Evolutionary conservation across 1,140 invertebrate species (phyloP).

Genomic region (Musca vetustissima): DNA sequence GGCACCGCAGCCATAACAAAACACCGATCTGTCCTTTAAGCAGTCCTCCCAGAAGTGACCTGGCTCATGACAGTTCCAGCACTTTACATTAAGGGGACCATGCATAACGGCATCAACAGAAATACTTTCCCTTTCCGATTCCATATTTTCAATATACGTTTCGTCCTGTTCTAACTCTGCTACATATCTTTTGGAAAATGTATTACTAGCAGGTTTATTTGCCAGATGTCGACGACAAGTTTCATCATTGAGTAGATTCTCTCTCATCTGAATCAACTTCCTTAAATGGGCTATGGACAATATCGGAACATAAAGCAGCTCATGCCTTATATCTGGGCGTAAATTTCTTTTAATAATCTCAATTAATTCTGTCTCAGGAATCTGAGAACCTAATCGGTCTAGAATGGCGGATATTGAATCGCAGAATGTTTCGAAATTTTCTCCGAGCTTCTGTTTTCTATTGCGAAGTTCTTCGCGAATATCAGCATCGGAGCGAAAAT

Average conservation of each 20-base stretch:
- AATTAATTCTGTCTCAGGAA: slow-evolving; percentile 7
- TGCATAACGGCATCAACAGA: too few species aligned
- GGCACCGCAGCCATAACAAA: neutral
- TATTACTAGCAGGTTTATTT: too few species aligned
- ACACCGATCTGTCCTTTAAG: neutral
- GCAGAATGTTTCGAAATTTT: slow-evolving; percentile 15
- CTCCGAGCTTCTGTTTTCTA: slow-evolving; percentile 11
- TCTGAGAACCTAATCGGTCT: neutral
- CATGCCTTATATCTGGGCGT: too few species aligned
- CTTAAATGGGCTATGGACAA: too few species aligned
- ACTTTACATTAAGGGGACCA: neutral
- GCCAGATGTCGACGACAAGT: too few species aligned
- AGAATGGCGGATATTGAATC: neutral
- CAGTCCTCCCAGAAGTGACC: neutral
- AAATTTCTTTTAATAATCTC: neutral
- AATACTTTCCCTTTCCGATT: too few species aligned
- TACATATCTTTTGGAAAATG: too few species aligned
- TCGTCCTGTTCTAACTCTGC: too few species aligned
- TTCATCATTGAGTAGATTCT: neutral
- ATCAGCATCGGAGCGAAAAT: slow-evolving; percentile 7
- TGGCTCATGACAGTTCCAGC: neutral
- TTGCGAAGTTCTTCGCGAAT: slow-evolving; percentile 7
- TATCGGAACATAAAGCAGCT: too few species aligned
- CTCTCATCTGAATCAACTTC: neutral
- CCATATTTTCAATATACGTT: too few species aligned